Base-by-base conservation (phyloP, 2,888 invertebrate genomes). In the Drosophila birchii region DNA sequence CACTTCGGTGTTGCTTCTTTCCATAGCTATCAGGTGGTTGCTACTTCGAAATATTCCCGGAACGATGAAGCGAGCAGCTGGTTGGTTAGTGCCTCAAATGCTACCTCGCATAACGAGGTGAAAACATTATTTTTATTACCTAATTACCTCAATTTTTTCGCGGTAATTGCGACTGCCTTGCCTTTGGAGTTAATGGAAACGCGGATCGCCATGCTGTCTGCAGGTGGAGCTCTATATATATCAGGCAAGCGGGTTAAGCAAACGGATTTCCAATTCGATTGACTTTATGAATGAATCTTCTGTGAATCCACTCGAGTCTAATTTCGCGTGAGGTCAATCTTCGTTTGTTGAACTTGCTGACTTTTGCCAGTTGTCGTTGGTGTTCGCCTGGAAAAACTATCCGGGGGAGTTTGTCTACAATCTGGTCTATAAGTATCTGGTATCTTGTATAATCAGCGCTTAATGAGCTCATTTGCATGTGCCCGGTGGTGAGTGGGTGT, bases 61-160 rank as follows among this genome's bases (percentile, higher is more conserved):
- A 78, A 68, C 67, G 63, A 71, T 18, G 53, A 58, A 64, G 67
- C 56, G 3, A 75, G 80, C 77, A 73, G 84, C 73, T 36, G 36
- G 34, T 36, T 64, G 29, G 55, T 29, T 71, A 36, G 51, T 53
- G 51, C 36, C 51, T 36, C 20, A 20, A 55, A 54, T 51, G 71
- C 59, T 67, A 67, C 54, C 11, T 54, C 49, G 59, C 60, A 72
- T 82, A 88, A 89, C 80, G 86, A 89, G 88, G 82, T 88, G 90
- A 89, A 88, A 90, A 89, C 82, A 90, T 79, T 89, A 89, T 87
- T 91, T 91, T 91, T 90, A 91, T 89, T 89, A 86, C 91, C 88
- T 86, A 90, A 91, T 91, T 90, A 91, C 90, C 90, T 82, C 81
- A 89, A 90, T 90, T 90, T 90, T 88, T 91, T 91, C 86, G 78